Evolutionary conservation across 2,113 vertebrate genomes (phyloP).

Genomic region (Sylvietta virens): DNA sequence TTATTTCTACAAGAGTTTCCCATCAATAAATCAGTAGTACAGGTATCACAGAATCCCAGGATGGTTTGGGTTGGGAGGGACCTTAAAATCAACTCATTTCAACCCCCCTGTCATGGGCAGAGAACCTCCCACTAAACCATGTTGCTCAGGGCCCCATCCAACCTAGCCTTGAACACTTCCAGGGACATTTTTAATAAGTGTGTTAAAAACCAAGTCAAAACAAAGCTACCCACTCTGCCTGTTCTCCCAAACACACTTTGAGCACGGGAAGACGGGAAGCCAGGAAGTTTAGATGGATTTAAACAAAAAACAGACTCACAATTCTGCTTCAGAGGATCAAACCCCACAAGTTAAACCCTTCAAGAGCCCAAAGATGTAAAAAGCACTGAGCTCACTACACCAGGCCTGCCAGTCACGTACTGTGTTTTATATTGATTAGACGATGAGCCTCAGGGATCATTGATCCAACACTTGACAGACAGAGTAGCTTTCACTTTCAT

Average conservation of each 20-base stretch:
- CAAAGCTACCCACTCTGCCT: background rate
- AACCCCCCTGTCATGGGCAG: rapidly evolving
- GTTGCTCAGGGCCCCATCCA: background rate
- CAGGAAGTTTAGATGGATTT: background rate
- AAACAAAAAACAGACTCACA: background rate
- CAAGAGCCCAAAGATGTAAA: background rate
- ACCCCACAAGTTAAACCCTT: background rate
- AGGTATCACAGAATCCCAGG: background rate
- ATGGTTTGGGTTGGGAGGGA: background rate
- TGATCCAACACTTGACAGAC: background rate
- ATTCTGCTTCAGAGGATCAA: background rate
- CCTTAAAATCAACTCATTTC: background rate
- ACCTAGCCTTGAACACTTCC: background rate
- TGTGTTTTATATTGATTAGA: background rate
- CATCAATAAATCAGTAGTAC: background rate
- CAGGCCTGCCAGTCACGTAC: background rate
- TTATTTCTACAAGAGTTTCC: background rate
- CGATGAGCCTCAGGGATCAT: background rate
- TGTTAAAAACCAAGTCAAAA: background rate
- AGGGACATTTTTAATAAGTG: background rate
- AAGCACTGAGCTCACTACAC: background rate
- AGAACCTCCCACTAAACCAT: background rate
- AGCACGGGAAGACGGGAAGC: background rate
- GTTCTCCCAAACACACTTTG: background rate
- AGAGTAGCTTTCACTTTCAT: background rate